Evolutionary conservation across 2,888 invertebrate species (phyloP), one percentile per base, ranked within the genome.

Genomic region (Hirtodrosophila trivittata): DNA sequence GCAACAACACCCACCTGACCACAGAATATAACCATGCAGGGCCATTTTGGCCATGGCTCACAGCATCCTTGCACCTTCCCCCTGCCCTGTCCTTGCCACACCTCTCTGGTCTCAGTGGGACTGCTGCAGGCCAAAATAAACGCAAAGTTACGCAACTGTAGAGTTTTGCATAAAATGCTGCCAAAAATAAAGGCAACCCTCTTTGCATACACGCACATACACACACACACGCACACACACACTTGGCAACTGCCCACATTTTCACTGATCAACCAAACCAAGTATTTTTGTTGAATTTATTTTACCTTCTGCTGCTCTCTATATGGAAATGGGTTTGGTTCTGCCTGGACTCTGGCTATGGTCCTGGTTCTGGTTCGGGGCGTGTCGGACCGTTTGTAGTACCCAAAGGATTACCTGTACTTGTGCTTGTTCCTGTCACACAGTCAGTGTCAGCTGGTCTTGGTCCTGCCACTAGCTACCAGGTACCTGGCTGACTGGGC

Each of bases 321-420:
- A n/a, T 7, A 28, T 21, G 18, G 5, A 21, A 21, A 25, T 30
- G 46, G 25, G 42, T 12, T 21, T 38, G 38, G 8, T 9, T 33
- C 14, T 16, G 10, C 8, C 39, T 33, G 41, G 41, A 46, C 18
- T 33, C 12, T 25, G 25, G 4, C 37, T 52, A 45, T 38, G 28
- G 39, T n/a, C 18, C 30, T 39, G 33, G 12, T 37, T 7, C 26
- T 43, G 35, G 12, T 14, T 52, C 32, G 49, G 64, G 43, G 60
- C 60, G 63, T 69, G 62, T 37, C 63, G 54, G 58, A 66, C 43
- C 64, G 54, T 55, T 66, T 78, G 76, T 75, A 42, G 74, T 77
- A 57, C 85, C 86, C 71, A 64, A 57, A 69, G 87, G 85, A 86
- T 87, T 86, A 83, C 86, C 75, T 74, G 68, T 62, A 75, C 82